A percentile compares a stretch with the other conserved stretches of the same genome.
phyloP scores from a whole-genome alignment of 2,113 vertebrate species.

The Sterrhoptilus dennistouni region DNA sequence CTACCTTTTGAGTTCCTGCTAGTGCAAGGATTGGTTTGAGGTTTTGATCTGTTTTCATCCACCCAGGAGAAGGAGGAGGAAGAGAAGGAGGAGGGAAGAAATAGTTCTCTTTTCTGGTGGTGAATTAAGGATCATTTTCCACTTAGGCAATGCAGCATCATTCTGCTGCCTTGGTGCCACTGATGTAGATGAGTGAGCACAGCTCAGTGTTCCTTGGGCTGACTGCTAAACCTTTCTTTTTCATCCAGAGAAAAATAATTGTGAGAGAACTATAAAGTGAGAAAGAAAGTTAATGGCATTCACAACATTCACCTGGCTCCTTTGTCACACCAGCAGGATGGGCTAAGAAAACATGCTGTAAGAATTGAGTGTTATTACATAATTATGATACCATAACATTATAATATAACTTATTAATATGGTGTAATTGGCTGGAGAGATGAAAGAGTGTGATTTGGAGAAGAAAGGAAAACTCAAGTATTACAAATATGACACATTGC shows the following conservation, averaged over 20 bases:
- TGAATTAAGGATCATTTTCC: background rate
- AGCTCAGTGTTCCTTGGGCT: background rate
- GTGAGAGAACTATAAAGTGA: background rate
- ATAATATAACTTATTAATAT: background rate
- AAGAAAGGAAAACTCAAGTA: background rate
- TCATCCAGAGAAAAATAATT: background rate
- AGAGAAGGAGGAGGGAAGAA: constrained; percentile 16
- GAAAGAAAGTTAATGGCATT: background rate
- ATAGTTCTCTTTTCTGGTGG: background rate
- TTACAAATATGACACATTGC: background rate
- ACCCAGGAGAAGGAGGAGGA: background rate
- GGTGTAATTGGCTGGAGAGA: background rate
- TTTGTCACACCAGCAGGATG: background rate
- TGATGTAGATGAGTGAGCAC: background rate
- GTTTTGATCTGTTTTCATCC: constrained; percentile 13
- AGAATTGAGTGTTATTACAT: background rate
- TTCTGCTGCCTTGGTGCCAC: background rate
- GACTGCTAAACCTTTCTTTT: background rate
- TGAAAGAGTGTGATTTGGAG: background rate
- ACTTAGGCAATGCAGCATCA: background rate
- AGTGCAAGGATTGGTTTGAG: constrained; percentile 61
- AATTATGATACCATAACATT: background rate
- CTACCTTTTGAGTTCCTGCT: constrained; percentile 44
- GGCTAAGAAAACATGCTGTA: background rate
- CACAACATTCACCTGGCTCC: background rate